Percentiles rank a stretch among this genome's conserved stretches.
Conservation (phyloP, 2,797 vertebrate genomes). For the Clamator glandarius region DNA sequence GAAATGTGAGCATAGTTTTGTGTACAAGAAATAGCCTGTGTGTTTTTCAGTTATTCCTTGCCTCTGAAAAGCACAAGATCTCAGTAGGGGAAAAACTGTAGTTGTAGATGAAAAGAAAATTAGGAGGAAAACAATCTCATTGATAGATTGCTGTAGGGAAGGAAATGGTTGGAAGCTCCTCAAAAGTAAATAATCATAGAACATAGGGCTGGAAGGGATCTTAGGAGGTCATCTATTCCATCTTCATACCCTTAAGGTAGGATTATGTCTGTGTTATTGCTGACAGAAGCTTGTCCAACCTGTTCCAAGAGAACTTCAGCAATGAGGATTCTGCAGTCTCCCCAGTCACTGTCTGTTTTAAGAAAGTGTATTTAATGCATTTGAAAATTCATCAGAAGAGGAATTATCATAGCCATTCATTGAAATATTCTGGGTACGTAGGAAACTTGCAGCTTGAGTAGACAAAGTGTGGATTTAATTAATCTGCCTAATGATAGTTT, state of each 20-base stretch:
- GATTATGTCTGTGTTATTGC: not conserved
- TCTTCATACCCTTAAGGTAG: conserved; percentile 31
- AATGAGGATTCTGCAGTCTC: not conserved
- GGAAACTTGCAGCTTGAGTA: too few species aligned
- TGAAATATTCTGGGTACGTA: not conserved
- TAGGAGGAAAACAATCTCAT: not conserved
- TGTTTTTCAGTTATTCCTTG: not conserved
- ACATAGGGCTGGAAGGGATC: not conserved
- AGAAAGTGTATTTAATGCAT: not conserved
- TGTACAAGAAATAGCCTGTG: not conserved
- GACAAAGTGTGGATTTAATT: not conserved
- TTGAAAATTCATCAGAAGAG: not conserved
- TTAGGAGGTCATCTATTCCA: conserved; percentile 46
- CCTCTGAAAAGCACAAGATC: not conserved
- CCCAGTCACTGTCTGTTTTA: not conserved
- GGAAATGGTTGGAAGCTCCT: conserved; percentile 2
- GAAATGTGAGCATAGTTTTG: not conserved
- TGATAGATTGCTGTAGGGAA: not conserved
- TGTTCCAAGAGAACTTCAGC: not conserved
- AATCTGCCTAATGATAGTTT: not conserved
- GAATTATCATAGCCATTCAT: not conserved
- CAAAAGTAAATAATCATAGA: conserved; percentile 1
- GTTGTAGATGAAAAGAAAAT: not conserved
- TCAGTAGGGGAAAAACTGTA: not conserved
- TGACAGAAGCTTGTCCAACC: conserved; percentile 18